A percentile compares a stretch with the other conserved stretches of the same genome.
These are phyloP conservation scores for Hapalemur alaotrensis DNA, from an alignment of 2,797 vertebrate species.

Conservation along the genomic window DNA sequence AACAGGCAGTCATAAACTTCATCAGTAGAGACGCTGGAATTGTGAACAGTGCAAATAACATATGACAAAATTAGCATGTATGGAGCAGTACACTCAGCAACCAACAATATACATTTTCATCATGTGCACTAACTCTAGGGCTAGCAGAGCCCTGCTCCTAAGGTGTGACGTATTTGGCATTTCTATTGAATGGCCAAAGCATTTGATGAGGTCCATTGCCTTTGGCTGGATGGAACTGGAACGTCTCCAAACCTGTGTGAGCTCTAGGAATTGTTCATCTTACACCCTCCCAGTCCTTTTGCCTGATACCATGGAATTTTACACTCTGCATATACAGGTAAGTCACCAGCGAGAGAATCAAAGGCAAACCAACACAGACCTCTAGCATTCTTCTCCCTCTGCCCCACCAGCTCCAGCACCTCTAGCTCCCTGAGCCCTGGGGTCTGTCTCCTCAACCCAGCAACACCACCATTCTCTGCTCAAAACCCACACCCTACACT, in stretches of 20 bases:
- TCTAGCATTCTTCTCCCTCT: background rate
- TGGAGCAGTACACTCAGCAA: background rate
- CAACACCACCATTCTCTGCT: background rate
- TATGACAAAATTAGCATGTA: too few relatives aligned
- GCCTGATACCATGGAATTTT: background rate
- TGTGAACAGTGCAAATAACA: background rate
- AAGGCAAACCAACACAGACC: background rate
- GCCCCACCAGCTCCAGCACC: background rate
- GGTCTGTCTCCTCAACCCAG: background rate
- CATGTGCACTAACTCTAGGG: rapidly evolving
- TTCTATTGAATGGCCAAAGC: background rate
- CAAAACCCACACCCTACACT: too few relatives aligned
- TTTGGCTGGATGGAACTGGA: background rate
- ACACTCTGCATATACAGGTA: background rate
- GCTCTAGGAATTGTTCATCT: background rate
- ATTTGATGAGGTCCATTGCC: background rate
- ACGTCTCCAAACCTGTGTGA: background rate
- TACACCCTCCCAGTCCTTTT: too few relatives aligned
- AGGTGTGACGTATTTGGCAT: background rate
- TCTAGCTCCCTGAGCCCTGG: background rate
- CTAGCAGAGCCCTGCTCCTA: background rate
- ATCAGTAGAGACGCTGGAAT: background rate
- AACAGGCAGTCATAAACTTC: too few relatives aligned
- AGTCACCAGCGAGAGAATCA: background rate
- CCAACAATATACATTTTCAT: background rate